phyloP scores from a whole-genome alignment of 1,140 invertebrate species.

The Anastrepha obliqua region DNA sequence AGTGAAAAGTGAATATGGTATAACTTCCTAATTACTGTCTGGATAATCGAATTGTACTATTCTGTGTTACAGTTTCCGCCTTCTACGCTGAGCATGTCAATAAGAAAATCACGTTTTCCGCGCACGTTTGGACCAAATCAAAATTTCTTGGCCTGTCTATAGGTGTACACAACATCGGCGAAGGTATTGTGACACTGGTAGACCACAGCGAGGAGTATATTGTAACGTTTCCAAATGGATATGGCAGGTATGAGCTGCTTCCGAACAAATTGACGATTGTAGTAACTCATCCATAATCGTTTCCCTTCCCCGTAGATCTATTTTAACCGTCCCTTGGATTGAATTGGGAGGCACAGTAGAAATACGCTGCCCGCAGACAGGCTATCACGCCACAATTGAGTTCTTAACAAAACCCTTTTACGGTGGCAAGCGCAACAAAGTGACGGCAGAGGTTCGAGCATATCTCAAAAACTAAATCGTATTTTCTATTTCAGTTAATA shows the following conservation, averaged over 20 bases:
- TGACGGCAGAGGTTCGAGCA: conserved; percentile 84
- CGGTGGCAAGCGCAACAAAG: conserved; percentile 93
- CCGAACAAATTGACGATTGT: not conserved
- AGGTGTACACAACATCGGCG: conserved; percentile 91
- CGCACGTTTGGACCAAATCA: conserved; percentile 98
- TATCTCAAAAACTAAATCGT: not conserved
- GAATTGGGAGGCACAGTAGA: conserved; percentile 93
- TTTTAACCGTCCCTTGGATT: conserved; percentile 97
- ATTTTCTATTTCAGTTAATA: not conserved
- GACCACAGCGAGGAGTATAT: conserved; percentile 94
- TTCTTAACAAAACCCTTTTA: conserved; percentile 99
- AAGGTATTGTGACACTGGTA: conserved; percentile 87
- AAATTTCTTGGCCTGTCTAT: conserved; percentile 97
- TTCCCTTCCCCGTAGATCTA: conserved; percentile 80
- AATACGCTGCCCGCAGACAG: conserved; percentile 92
- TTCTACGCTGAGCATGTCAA: conserved; percentile 97
- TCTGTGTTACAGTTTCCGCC: conserved; percentile 84
- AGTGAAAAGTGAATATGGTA: conserved; percentile 61
- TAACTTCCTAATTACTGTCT: not conserved
- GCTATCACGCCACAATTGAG: conserved; percentile 90
- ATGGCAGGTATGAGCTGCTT: conserved; percentile 81
- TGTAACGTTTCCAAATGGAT: conserved; percentile 96
- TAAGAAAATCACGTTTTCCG: conserved; percentile 92
- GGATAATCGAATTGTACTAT: not conserved
- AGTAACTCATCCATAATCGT: not conserved